Base-by-base conservation (phyloP, 2,113 vertebrate species). In the Hypocryptadius cinnamomeus region DNA sequence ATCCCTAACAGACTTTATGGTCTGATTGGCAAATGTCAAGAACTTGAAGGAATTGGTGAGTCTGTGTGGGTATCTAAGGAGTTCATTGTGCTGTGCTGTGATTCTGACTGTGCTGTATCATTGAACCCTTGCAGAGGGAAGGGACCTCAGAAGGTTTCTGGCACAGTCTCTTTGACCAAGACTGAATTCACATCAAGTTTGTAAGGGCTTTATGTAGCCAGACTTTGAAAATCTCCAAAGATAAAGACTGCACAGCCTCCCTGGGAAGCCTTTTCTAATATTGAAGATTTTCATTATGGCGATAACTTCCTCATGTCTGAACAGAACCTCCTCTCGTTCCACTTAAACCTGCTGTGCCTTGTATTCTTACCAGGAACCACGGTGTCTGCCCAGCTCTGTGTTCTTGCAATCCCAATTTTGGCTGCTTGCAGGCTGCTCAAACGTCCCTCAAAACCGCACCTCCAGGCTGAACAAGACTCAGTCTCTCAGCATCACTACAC, bases 271-370 rank as follows among this genome's bases (percentile, higher is more conserved):
- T 68, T 76, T 64, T 60, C 12, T 51, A 60, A 13, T 47, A 23
- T 5, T 42, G 27, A 57, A 35, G 60, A 25, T 63, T 87, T 90
- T 90, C 33, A 22, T 15, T 57, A 4, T 23, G 57, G 16, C 2
- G 1, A 15, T 24, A 42, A 51, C 9, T 65, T 86, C 33, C 30
- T 45, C 35, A 8, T 25, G 20, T n/a, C 30, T 56, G 25, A 47
- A 44, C 44, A 40, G 18, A 81, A 17, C 3, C 13, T n/a, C 4
- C 3, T 24, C 5, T 22, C 0, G 0, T 21, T 68, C 31, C 44
- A 10, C 18, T 27, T 27, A 47, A 57, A 8, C 37, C 20, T 57
- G 9, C 23, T 77, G 31, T 5, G 1, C 16, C 14, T 48, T 54
- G 31, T 33, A 13, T 37, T 64, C 33, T 47, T 24, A 33, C 31